A percentile compares a stretch with the other conserved stretches of the same genome.
These are phyloP conservation scores for Urocynchramus pylzowi DNA, from an alignment of 2,113 vertebrate genomes.

Conservation along the genomic window DNA sequence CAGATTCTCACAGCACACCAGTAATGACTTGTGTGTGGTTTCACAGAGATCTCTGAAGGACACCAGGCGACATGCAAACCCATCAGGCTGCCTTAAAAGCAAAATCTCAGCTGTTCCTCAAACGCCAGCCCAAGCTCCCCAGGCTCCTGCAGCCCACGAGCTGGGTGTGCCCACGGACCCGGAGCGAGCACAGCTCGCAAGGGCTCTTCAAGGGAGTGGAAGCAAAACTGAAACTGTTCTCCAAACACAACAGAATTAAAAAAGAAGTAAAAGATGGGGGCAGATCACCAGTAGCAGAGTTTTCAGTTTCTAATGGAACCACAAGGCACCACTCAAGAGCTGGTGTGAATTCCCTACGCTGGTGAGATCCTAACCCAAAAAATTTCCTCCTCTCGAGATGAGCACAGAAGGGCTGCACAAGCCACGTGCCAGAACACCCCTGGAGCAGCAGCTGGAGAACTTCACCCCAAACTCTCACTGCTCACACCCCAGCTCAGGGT, in stretches of 20 bases:
- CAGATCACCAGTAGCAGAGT: not conserved
- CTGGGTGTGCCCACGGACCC: rapidly evolving
- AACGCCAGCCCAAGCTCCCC: not conserved
- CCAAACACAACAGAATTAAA: not conserved
- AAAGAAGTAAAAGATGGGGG: not conserved
- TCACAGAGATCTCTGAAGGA: not conserved
- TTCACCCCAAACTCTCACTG: not conserved
- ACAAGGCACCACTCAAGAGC: not conserved
- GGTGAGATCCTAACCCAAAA: not conserved
- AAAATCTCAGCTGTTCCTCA: not conserved
- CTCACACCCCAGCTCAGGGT: not conserved
- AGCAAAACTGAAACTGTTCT: not conserved
- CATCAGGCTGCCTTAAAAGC: not conserved
- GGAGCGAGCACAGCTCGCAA: rapidly evolving
- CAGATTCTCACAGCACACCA: not conserved
- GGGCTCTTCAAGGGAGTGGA: not conserved
- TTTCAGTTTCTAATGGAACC: not conserved
- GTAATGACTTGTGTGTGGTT: rapidly evolving
- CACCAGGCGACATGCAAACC: not conserved
- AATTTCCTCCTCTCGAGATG: not conserved
- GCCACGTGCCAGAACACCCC: rapidly evolving
- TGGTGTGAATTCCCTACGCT: rapidly evolving
- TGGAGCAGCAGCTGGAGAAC: not conserved
- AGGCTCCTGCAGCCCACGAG: not conserved
- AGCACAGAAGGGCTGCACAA: rapidly evolving